phyloP scores from a whole-genome alignment of 1,140 invertebrate species.

The Aphaenogaster rudis region DNA sequence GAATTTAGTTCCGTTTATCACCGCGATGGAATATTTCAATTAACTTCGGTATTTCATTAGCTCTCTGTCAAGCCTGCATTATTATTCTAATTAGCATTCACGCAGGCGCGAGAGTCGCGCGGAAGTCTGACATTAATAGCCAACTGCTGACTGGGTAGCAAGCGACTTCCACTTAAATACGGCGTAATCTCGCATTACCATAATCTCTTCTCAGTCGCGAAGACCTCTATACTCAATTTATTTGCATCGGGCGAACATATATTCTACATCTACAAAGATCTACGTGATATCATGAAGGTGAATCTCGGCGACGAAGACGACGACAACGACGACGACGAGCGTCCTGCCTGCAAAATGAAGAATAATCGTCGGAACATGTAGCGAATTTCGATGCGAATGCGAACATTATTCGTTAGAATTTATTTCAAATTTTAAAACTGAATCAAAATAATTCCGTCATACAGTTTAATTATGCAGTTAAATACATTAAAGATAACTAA shows the following conservation, averaged over 20 bases:
- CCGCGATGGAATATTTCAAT: constrained; percentile 38
- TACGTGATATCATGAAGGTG: constrained; percentile 37
- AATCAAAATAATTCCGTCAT: neutral
- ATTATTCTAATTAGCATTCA: constrained; percentile 61
- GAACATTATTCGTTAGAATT: constrained; percentile 30
- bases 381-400: constrained; percentile 28
- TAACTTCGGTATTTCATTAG: constrained; percentile 55
- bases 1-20: constrained; percentile 29
- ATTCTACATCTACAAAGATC: constrained; percentile 23
- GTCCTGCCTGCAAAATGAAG: constrained; percentile 36
- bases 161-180: constrained; percentile 59
- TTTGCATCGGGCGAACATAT: constrained; percentile 38
- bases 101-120: constrained; percentile 40
- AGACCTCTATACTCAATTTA: constrained; percentile 60
- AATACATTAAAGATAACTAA: neutral
- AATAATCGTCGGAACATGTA: constrained; percentile 38
- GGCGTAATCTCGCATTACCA: constrained; percentile 71
- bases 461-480: neutral
- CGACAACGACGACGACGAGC: neutral
- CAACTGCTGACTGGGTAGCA: constrained; percentile 49
- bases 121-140: constrained; percentile 57
- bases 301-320: constrained; percentile 4
- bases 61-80: constrained; percentile 43
- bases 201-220: constrained; percentile 68
- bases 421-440: neutral